Percentiles rank a stretch among this genome's conserved stretches.
Conservation (phyloP, 2,888 invertebrate species). For the Parnassius glacialis region DNA sequence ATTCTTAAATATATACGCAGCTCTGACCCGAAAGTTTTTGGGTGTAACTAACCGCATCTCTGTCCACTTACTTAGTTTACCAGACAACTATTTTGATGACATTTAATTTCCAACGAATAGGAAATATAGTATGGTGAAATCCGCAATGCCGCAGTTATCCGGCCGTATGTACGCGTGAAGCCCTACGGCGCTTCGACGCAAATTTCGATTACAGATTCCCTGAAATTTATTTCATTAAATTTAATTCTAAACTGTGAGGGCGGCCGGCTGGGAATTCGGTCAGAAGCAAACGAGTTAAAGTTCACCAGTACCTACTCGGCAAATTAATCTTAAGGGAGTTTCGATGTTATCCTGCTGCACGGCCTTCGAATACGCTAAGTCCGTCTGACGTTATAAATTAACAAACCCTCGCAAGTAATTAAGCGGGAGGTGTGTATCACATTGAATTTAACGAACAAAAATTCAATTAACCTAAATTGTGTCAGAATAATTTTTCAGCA, state of each 20-base stretch:
- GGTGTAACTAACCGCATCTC: slow-evolving; percentile 36
- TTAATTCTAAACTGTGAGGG: slow-evolving; percentile 74
- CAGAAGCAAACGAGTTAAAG: slow-evolving; percentile 77
- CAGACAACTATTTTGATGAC: slow-evolving; percentile 42
- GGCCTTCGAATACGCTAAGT: slow-evolving; percentile 65
- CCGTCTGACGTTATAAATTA: slow-evolving; percentile 74
- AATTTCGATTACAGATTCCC: slow-evolving; percentile 64
- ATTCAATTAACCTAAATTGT: slow-evolving; percentile 74
- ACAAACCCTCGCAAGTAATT: slow-evolving; percentile 75
- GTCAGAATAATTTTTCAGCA: slow-evolving; percentile 62
- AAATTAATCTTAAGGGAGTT: slow-evolving; percentile 81
- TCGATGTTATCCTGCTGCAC: slow-evolving; percentile 68
- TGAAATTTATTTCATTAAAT: slow-evolving; percentile 77
- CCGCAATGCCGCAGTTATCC: slow-evolving; percentile 42
- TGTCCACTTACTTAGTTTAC: slow-evolving; percentile 34
- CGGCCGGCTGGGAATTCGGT: slow-evolving; percentile 69
- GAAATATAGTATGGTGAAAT: slow-evolving; percentile 32
- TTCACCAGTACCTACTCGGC: slow-evolving; percentile 64
- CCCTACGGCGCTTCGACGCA: slow-evolving; percentile 44
- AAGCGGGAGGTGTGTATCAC: slow-evolving; percentile 71
- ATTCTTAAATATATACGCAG: slow-evolving; percentile 29
- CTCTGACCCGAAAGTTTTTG: slow-evolving; percentile 39
- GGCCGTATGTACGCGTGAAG: slow-evolving; percentile 34
- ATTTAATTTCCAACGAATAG: slow-evolving; percentile 36
- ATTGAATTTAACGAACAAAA: slow-evolving; percentile 71